Conservation (phyloP, 2,888 invertebrate genomes). For the Reticulitermes lucifugus region DNA sequence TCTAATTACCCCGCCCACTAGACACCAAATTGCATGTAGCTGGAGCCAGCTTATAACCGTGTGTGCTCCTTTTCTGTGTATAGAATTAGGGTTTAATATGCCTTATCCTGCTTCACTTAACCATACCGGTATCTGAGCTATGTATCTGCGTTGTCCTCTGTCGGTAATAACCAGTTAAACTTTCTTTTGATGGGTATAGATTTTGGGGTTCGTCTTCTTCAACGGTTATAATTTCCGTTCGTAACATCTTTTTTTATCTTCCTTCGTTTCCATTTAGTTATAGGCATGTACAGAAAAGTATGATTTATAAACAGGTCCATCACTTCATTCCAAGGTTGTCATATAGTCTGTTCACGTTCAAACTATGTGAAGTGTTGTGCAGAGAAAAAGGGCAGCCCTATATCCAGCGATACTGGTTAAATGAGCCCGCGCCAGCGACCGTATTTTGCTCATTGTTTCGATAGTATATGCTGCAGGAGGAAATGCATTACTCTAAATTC, state of each 20-base stretch:
- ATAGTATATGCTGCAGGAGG: no score
- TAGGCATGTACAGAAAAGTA: not conserved
- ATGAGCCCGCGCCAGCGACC: no score
- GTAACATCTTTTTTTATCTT: slow-evolving; percentile 11
- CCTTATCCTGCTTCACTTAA: not conserved
- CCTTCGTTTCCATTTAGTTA: slow-evolving; percentile 17
- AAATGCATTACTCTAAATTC: no score
- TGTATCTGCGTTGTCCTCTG: slow-evolving; percentile 30
- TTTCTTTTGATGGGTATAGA: slow-evolving; percentile 43
- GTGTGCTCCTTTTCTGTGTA: slow-evolving; percentile 15
- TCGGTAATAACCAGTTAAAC: slow-evolving; percentile 43
- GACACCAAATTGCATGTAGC: slow-evolving; percentile 46
- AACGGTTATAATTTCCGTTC: slow-evolving; percentile 42
- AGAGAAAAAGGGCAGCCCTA: no score
- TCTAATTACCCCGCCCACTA: slow-evolving; percentile 42
- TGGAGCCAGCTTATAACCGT: slow-evolving; percentile 23
- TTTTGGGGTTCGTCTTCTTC: slow-evolving; percentile 39
- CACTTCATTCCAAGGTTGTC: not conserved
- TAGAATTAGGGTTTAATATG: slow-evolving; percentile 39
- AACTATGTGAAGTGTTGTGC: not conserved
- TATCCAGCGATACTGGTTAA: no score
- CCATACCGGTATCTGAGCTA: slow-evolving; percentile 9
- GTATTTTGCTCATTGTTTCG: no score
- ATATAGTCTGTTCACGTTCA: slow-evolving; percentile 2
- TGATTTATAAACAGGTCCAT: slow-evolving; percentile 11